Evolutionary conservation across 2,888 invertebrate species (phyloP).

Genomic region (Hirtodrosophila duncani): DNA sequence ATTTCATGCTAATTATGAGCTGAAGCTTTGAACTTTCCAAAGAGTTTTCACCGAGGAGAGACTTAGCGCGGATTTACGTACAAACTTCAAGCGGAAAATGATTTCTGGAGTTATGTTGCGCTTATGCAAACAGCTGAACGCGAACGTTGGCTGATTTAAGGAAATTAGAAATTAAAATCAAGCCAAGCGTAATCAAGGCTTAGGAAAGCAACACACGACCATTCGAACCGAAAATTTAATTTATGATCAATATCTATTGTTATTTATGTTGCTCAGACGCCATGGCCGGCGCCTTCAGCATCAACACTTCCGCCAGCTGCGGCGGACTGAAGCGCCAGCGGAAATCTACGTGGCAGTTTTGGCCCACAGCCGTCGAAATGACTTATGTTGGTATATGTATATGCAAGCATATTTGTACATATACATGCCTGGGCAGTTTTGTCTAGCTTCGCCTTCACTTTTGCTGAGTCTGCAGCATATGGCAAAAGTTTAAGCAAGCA

Average conservation of each 20-base stretch:
- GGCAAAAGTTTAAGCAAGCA: slow-evolving; percentile 69
- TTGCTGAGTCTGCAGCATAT: slow-evolving; percentile 63
- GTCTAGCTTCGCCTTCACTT: slow-evolving; percentile 23
- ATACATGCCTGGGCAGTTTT: slow-evolving; percentile 59
- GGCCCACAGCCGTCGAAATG: slow-evolving; percentile 23
- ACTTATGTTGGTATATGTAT: slow-evolving; percentile 6
- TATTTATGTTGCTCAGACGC: slow-evolving; percentile 27
- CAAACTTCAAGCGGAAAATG: slow-evolving; percentile 18
- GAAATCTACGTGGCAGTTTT: slow-evolving; percentile 55
- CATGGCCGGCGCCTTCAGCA: slow-evolving; percentile 57
- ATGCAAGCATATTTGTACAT: too few species aligned
- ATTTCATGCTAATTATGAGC: slow-evolving; percentile 65
- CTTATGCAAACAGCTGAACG: slow-evolving; percentile 42
- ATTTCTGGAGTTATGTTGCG: slow-evolving; percentile 30
- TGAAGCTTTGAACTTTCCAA: slow-evolving; percentile 57
- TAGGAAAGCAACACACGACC: slow-evolving; percentile 14
- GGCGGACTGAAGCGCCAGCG: slow-evolving; percentile 58
- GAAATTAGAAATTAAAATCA: slow-evolving; percentile 31
- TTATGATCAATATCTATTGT: slow-evolving; percentile 35
- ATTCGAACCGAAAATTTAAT: slow-evolving; percentile 30
- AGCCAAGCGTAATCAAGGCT: neutral
- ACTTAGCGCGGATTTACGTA: slow-evolving; percentile 28
- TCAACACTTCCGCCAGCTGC: slow-evolving; percentile 54
- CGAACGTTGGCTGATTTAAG: slow-evolving; percentile 42
- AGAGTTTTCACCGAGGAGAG: slow-evolving; percentile 37